Evolutionary conservation across 2,888 invertebrate genomes (phyloP).

Genomic region (Andrena bicolor): DNA sequence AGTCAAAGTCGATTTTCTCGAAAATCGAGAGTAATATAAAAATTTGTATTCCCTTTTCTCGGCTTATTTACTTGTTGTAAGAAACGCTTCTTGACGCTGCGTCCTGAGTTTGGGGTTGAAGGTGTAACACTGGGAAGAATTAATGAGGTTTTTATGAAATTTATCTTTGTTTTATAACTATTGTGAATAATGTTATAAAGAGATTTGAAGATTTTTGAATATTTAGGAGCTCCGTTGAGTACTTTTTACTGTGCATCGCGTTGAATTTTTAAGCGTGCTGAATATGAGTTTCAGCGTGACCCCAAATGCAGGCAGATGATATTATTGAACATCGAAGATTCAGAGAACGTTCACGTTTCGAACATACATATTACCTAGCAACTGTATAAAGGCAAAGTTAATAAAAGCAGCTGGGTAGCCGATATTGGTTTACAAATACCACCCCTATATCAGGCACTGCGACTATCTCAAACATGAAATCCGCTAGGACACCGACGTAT

Average conservation of each 20-base stretch:
- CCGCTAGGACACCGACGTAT: not conserved
- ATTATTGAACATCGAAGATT: conserved; percentile 62
- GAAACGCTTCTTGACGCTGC: too few relatives aligned
- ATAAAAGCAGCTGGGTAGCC: conserved; percentile 30
- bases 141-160: too few relatives aligned
- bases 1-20: too few relatives aligned
- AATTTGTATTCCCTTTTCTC: too few relatives aligned
- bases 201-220: not conserved
- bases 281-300: conserved; percentile 44
- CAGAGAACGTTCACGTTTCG: conserved; percentile 36
- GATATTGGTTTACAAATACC: conserved; percentile 40
- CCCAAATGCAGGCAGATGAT: conserved; percentile 24
- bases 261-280: conserved; percentile 8
- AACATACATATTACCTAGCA: conserved; percentile 38
- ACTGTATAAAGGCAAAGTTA: conserved; percentile 37
- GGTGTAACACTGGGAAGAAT: too few relatives aligned
- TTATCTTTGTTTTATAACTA: too few relatives aligned
- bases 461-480: not conserved
- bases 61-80: too few relatives aligned
- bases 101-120: too few relatives aligned
- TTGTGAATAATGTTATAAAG: too few relatives aligned
- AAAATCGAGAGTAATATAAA: too few relatives aligned
- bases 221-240: not conserved
- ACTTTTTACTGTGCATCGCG: not conserved
- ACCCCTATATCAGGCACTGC: conserved; percentile 12